These are phyloP conservation scores for Heterochromis multidens DNA, from an alignment of 2,113 vertebrate species.

Conservation along the genomic window DNA sequence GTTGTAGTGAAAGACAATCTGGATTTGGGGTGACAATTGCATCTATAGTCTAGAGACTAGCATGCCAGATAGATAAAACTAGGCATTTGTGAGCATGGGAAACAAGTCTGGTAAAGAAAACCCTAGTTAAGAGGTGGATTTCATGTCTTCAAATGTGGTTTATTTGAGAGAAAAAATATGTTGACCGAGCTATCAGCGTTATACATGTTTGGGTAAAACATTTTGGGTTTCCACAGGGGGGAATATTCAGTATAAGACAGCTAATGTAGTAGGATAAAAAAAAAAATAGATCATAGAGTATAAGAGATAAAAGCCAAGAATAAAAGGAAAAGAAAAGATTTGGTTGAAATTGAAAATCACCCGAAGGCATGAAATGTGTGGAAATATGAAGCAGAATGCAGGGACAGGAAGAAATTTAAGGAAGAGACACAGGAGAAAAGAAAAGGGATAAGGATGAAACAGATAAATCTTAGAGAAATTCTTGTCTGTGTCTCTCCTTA, in stretches of 20 bases:
- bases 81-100: neutral
- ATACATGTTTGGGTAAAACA: neutral
- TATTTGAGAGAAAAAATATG: neutral
- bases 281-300: neutral
- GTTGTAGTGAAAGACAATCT: neutral
- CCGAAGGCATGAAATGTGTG: neutral
- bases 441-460: neutral
- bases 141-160: neutral
- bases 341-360: neutral
- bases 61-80: neutral
- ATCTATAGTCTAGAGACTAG: neutral
- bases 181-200: too few species aligned
- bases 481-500: neutral
- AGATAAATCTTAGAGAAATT: neutral
- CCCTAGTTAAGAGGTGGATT: neutral
- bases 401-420: neutral
- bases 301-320: neutral
- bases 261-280: neutral
- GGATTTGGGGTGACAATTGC: neutral
- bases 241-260: neutral
- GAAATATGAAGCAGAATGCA: neutral
- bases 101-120: neutral
- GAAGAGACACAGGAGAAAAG: neutral
- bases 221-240: neutral
- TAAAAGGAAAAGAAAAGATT: neutral